Evolutionary conservation across 2,888 invertebrate genomes (phyloP).

Genomic region (Chloromyia formosa): DNA sequence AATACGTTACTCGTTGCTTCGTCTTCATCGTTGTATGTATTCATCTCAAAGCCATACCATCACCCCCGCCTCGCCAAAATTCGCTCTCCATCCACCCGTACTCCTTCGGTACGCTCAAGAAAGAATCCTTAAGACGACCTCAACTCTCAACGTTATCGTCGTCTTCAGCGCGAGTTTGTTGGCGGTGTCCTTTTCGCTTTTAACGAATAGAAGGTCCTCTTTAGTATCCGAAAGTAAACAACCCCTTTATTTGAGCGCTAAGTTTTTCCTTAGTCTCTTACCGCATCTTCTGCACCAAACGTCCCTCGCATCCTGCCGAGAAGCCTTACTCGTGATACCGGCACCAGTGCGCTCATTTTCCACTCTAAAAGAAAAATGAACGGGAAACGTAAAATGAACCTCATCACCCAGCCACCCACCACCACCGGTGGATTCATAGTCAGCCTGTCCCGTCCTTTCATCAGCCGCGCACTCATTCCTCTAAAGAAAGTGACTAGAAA

Average conservation of each 20-base stretch:
- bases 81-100: too few species aligned
- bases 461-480: constrained; percentile 5
- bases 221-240: constrained; percentile 44
- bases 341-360: constrained; percentile 43
- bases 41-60: constrained; percentile 21
- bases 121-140: constrained; percentile 34
- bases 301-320: neutral
- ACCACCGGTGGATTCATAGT: constrained; percentile 24
- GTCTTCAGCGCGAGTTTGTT: constrained; percentile 1
- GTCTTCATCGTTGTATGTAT: neutral
- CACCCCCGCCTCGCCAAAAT: neutral
- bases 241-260: constrained; percentile 40
- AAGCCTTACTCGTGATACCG: constrained; percentile 12
- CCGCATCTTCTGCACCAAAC: constrained; percentile 20
- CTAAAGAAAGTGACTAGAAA: constrained; percentile 35
- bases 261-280: constrained; percentile 27
- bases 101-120: too few species aligned
- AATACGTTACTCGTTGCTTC: constrained; percentile 53
- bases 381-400: constrained; percentile 36
- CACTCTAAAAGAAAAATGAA: constrained; percentile 41
- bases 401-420: constrained; percentile 19
- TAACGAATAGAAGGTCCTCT: constrained; percentile 42
- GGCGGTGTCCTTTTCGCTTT: constrained; percentile 38
- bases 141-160: constrained; percentile 37
- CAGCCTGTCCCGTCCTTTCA: neutral